Base-by-base conservation (phyloP, 2,888 invertebrate genomes). In the Cosmia pyralina region DNA sequence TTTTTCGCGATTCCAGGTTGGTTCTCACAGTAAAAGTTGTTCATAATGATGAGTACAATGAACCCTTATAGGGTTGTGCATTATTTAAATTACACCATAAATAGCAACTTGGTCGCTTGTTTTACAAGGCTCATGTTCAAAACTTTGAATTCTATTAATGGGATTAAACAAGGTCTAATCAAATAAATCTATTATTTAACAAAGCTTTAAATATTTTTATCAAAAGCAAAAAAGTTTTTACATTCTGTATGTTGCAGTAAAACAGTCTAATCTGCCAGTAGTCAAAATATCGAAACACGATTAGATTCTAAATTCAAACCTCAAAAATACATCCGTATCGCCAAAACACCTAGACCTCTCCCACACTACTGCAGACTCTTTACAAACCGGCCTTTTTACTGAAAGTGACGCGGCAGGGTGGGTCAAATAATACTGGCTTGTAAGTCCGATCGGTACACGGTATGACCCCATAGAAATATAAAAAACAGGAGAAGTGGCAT, bases 261-360 rank as follows among this genome's bases (percentile, higher is more conserved):
- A 84, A 66, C 60, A 74, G 66, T 71, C n/a, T 46, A 68, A 71
- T 70, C 72, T 38, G 65, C 59, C 68, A 70, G 67, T 73, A 53
- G 22, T 22, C 22, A 82, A 68, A 83, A 77, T 74, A 77, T 72
- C 48, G 55, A 70, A 81, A 68, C 70, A 70, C 55, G 59, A 64
- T 28, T 28, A 28, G 28, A 28, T 79, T 76, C 76, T 52, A 75
- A 82, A 85, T 83, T 78, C 72, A 66, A 79, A 79, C 72, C 67
- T 77, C 67, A 67, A 81, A 83, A 82, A 82, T 79, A 82, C 70
- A 78, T 69, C 68, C 67, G 64, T 72, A 41, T 28, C 66, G 38
- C 88, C 85, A 88, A 19, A 38, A 76, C 65, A 53, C 17, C 19
- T 15, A 75, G 83, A 82, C 41, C 89, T 75, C 50, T 76, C 44